Evolutionary conservation across 2,797 vertebrate genomes (phyloP).

Genomic region (Hyperoplus immaculatus): DNA sequence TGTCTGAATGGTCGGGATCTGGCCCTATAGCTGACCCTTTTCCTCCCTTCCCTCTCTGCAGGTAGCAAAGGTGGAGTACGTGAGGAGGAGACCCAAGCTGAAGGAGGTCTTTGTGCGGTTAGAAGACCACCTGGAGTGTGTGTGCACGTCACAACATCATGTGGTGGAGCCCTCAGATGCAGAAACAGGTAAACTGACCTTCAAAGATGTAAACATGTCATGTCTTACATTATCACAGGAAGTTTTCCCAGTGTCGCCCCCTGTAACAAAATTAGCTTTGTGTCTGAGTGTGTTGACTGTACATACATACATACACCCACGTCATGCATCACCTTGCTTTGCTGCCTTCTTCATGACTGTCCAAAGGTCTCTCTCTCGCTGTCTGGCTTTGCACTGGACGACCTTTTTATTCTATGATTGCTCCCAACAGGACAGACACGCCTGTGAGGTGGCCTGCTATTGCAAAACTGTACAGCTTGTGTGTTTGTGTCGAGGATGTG

Average conservation of each 20-base stretch:
- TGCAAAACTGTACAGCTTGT: slow-evolving; percentile 60
- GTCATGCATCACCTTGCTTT: slow-evolving; percentile 30
- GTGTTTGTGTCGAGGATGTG: slow-evolving; percentile 36
- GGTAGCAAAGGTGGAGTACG: slow-evolving; percentile 99
- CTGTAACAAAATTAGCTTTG: slow-evolving; percentile 7
- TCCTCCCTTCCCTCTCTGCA: slow-evolving; percentile 69
- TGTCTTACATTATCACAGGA: too few relatives aligned
- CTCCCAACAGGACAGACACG: slow-evolving; percentile 53
- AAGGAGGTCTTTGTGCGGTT: slow-evolving; percentile 97
- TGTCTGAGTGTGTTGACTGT: slow-evolving; percentile 33
- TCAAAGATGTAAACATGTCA: not conserved
- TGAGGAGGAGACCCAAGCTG: slow-evolving; percentile 95
- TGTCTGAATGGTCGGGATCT: not conserved
- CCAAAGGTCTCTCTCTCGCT: slow-evolving; percentile 23
- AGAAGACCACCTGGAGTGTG: slow-evolving; percentile 98
- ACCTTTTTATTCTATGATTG: slow-evolving; percentile 49
- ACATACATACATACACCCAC: not conserved
- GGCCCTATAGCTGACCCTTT: slow-evolving; percentile 48
- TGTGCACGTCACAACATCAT: slow-evolving; percentile 90
- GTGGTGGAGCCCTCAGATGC: slow-evolving; percentile 92
- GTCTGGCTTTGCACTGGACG: slow-evolving; percentile 68
- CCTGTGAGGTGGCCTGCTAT: slow-evolving; percentile 55
- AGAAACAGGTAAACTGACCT: slow-evolving; percentile 89
- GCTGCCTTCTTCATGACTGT: slow-evolving; percentile 27
- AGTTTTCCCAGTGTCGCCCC: not conserved